These are phyloP conservation scores for Drosophila grimshawi DNA, from an alignment of 1,140 invertebrate species.

Conservation along the genomic window DNA sequence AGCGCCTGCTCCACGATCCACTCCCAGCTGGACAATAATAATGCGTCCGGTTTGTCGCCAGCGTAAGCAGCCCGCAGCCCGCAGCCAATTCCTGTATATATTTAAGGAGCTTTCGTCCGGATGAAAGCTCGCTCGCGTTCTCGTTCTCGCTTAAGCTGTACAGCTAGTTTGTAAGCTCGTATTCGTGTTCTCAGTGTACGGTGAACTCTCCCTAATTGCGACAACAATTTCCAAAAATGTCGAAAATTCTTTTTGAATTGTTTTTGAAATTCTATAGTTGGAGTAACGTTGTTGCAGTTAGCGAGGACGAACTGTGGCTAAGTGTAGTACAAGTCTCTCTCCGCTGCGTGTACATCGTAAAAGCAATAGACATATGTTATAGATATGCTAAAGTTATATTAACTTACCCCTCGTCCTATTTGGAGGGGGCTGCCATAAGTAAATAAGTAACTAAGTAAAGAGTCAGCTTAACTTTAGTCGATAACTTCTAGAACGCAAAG, in stretches of 20 bases:
- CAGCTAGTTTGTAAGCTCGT: slow-evolving; percentile 57
- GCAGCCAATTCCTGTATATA: slow-evolving; percentile 38
- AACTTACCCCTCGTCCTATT: slow-evolving; percentile 24
- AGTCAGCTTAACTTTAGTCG: slow-evolving; percentile 42
- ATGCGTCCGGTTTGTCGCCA: slow-evolving; percentile 52
- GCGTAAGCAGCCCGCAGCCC: slow-evolving; percentile 49
- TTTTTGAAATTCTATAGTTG: background rate
- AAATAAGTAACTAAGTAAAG: slow-evolving; percentile 34
- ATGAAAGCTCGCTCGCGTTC: background rate
- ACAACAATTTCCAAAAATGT: background rate
- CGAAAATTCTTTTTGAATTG: background rate
- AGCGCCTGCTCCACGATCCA: slow-evolving; percentile 72
- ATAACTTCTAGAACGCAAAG: slow-evolving; percentile 63
- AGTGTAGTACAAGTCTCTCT: slow-evolving; percentile 49
- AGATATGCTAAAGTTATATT: slow-evolving; percentile 21
- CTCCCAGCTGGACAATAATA: slow-evolving; percentile 70
- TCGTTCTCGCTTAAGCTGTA: slow-evolving; percentile 31
- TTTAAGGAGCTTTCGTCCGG: slow-evolving; percentile 8
- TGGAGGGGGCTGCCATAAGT: slow-evolving; percentile 46
- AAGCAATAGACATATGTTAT: slow-evolving; percentile 68
- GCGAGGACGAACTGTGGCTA: slow-evolving; percentile 4
- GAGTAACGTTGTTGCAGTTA: background rate
- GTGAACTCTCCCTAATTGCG: slow-evolving; percentile 33
- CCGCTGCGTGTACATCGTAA: slow-evolving; percentile 76
- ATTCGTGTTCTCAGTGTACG: background rate